Conservation (phyloP, 2,113 vertebrate species). For the Cervus canadensis region DNA sequence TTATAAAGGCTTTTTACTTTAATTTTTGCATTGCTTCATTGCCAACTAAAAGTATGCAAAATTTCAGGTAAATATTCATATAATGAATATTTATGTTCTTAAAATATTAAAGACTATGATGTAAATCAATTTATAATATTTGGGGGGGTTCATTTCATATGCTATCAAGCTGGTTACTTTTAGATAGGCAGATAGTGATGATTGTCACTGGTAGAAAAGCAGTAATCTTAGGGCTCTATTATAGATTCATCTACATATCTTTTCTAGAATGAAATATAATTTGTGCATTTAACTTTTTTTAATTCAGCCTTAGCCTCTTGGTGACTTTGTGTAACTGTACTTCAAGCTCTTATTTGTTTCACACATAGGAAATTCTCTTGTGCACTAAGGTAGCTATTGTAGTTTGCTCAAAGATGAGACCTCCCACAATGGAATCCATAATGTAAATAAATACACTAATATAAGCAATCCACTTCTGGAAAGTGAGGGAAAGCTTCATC, state of each 20-base stretch:
- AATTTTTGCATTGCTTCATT: neutral
- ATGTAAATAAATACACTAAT: neutral
- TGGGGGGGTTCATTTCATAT: neutral
- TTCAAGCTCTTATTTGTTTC: neutral
- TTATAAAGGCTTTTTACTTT: neutral
- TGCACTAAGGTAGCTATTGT: neutral
- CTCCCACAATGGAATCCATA: neutral
- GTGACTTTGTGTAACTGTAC: neutral
- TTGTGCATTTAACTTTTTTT: neutral
- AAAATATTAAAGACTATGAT: neutral
- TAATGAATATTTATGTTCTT: neutral
- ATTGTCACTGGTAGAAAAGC: neutral
- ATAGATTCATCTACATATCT: neutral
- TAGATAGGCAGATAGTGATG: neutral
- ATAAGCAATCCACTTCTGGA: neutral
- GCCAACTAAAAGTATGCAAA: neutral
- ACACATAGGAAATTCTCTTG: neutral
- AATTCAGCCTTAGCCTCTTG: neutral
- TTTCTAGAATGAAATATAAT: neutral
- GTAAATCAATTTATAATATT: neutral
- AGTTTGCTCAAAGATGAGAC: neutral
- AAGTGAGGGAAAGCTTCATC: neutral
- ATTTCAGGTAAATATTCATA: neutral
- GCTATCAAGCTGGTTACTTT: neutral
- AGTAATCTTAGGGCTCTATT: neutral